Evolutionary conservation across 2,888 invertebrate genomes (phyloP), one percentile per base, ranked within the genome.

Genomic region (Limulus polyphemus): DNA sequence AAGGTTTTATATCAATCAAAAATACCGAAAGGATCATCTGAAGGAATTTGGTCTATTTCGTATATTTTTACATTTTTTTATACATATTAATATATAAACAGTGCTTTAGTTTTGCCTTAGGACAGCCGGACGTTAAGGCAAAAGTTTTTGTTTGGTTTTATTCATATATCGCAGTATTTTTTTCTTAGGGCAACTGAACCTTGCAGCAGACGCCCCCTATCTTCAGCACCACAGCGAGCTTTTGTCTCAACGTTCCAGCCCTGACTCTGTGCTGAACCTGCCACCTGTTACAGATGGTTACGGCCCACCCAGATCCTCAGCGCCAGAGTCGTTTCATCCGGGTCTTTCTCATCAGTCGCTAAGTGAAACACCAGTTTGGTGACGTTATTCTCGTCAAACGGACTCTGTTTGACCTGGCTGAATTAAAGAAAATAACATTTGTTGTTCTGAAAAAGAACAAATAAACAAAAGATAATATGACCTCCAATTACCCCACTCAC

Each of bases 121-220:
- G 3, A 32, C 32, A 32, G 1, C 7, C 32, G 1, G 32, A 32
- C 32, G 32, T 32, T 32, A 32, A 2, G 3, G 32, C 9, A 17
- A 14, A 54, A 16, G 54, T n/a, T 11, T 54, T 32, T 3, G 32
- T 32, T 32, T 32, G 32, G 32, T 1, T 1, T 3, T 32, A 7
- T 32, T 32, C 7, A 32, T 32, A 32, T 7, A 32, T 7, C 4
- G 32, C 3, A 32, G 3, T 32, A 32, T 32, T 57, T 47, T n/a
- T 46, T 48, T 50, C 59, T 1, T 57, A 67, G 67, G 67, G 56
- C 67, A 62, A 10, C 63, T 67, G 17, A 64, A 63, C 54, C 47
- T 67, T 16, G 67, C 64, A n/a, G 60, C 62, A n/a, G 67, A 67
- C 50, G 67, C 64, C 11, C 67, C 67, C 14, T 67, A 67, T 54